Evolutionary conservation across 2,888 invertebrate genomes (phyloP).

Genomic region (Cataglyphis rosenhaueri): DNA sequence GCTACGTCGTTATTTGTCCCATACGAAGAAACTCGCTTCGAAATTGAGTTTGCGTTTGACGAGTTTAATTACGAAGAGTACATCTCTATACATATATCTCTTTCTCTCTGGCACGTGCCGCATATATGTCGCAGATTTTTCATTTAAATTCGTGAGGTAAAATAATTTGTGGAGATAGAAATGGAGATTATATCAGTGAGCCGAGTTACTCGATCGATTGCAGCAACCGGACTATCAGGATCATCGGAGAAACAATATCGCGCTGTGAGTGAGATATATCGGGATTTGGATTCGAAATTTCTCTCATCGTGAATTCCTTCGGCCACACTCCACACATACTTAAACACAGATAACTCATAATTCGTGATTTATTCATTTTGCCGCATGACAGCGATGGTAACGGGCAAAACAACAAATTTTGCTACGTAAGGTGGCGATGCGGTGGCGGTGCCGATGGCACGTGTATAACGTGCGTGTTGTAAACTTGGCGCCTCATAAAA

Average conservation of each 20-base stretch:
- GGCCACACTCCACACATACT: neutral
- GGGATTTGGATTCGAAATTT: constrained; percentile 28
- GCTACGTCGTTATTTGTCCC: constrained; percentile 41
- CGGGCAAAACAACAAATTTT: constrained; percentile 59
- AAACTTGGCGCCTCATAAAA: constrained; percentile 67
- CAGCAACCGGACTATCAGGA: neutral
- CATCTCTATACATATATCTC: neutral
- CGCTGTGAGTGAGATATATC: neutral
- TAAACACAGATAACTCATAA: neutral
- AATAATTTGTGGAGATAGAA: constrained; percentile 16
- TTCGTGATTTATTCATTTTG: constrained; percentile 45
- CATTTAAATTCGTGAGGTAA: constrained; percentile 15
- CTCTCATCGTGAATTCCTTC: neutral
- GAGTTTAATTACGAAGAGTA: constrained; percentile 49
- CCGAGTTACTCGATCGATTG: constrained; percentile 22
- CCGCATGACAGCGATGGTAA: neutral
- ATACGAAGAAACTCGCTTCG: constrained; percentile 30
- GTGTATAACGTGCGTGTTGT: constrained; percentile 58
- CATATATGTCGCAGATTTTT: constrained; percentile 33
- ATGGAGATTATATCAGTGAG: constrained; percentile 7
- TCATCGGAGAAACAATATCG: neutral
- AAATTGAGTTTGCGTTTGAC: constrained; percentile 47
- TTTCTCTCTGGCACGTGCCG: constrained; percentile 18
- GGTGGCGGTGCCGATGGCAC: constrained; percentile 49
- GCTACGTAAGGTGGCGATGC: neutral